These are phyloP conservation scores for Pyrgilauda ruficollis DNA, from an alignment of 2,113 vertebrate species.

Conservation along the genomic window DNA sequence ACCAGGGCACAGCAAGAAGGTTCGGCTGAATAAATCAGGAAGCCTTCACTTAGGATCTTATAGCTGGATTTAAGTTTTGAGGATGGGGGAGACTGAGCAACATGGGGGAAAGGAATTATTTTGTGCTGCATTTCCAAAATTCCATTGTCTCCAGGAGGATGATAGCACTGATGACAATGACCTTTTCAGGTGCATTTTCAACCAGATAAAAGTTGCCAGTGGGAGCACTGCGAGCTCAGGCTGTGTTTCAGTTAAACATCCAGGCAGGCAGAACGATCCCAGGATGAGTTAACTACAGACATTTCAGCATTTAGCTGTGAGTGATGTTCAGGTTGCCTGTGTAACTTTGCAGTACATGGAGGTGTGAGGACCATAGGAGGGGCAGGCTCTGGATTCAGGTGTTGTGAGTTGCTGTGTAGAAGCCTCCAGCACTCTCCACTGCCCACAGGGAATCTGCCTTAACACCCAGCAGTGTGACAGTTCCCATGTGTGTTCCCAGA, in stretches of 20 bases:
- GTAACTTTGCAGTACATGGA: not conserved
- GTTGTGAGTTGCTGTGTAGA: not conserved
- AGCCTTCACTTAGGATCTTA: not conserved
- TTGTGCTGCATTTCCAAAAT: not conserved
- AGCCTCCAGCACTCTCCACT: not conserved
- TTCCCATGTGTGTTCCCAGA: not conserved
- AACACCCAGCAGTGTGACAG: no score
- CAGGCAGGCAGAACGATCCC: not conserved
- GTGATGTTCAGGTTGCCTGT: not conserved
- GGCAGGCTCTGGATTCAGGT: not conserved
- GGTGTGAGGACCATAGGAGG: not conserved
- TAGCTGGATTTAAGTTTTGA: not conserved
- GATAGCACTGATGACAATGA: not conserved
- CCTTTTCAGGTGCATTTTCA: not conserved
- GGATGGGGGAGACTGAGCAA: not conserved
- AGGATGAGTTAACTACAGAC: not conserved
- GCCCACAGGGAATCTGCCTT: not conserved
- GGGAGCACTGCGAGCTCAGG: not conserved
- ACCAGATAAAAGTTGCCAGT: not conserved
- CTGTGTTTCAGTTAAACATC: not conserved
- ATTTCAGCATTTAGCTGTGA: not conserved
- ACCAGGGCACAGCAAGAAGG: fast-evolving
- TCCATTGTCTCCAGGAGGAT: not conserved
- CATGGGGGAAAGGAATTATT: not conserved
- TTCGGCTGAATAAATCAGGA: not conserved